Conservation (phyloP, 2,113 vertebrate genomes). For the Ahaetulla prasina region DNA sequence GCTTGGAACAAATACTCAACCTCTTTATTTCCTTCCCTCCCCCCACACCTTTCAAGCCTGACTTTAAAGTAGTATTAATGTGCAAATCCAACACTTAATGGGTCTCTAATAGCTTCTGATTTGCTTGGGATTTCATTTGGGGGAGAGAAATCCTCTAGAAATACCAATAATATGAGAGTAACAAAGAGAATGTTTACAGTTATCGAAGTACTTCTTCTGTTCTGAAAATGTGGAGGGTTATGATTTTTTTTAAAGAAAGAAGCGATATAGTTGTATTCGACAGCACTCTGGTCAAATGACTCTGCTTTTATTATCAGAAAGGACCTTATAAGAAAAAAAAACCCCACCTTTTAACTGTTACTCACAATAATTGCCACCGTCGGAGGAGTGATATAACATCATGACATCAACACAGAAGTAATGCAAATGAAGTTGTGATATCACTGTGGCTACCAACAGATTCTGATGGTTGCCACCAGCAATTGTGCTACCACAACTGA, state of each 20-base stretch:
- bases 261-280: too few relatives aligned
- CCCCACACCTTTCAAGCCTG: not conserved
- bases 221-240: not conserved
- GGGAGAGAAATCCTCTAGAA: not conserved
- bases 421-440: too few relatives aligned
- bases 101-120: constrained; percentile 26
- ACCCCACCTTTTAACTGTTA: not conserved
- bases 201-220: not conserved
- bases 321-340: not conserved
- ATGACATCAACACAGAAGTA: too few relatives aligned
- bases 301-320: not conserved
- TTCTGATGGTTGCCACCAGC: too few relatives aligned
- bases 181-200: not conserved
- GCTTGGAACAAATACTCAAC: constrained; percentile 39
- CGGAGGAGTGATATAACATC: too few relatives aligned
- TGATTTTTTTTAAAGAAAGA: not conserved
- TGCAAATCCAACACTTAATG: constrained; percentile 45
- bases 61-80: constrained; percentile 56
- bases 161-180: not conserved
- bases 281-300: not conserved
- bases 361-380: not conserved
- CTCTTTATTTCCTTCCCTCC: constrained; percentile 34
- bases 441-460: too few relatives aligned
- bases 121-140: constrained; percentile 49
- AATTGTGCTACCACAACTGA: not conserved